Evolutionary conservation across 2,113 vertebrate genomes (phyloP), one percentile per base, ranked within the genome.

Genomic region (Zosterops pallidus): DNA sequence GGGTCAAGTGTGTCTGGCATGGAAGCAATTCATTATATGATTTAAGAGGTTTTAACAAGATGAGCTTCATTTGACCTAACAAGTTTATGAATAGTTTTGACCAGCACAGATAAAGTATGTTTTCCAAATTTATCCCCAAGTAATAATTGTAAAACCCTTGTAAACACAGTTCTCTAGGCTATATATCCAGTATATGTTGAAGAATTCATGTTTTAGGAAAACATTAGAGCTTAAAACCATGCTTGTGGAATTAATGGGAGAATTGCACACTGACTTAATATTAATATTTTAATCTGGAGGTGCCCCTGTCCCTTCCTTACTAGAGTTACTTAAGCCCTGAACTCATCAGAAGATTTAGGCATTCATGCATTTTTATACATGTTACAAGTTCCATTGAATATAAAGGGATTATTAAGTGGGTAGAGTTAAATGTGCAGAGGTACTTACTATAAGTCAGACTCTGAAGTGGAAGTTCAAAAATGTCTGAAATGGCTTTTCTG

Each of bases 401-500:
- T 47, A 83, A 74, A 77, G n/a, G 16, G 19, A 74, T 96, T 92
- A 70, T 86, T 83, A 64, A 25, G 26, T 35, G 23, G 14, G 37
- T 64, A 65, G 80, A 75, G 57, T 86, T 94, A 77, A 82, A 70
- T 20, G 6, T 89, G 56, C 57, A 72, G 29, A 83, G 82, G n/a
- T 52, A 81, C 41, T 92, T 86, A 41, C 21, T 56, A 14, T 41
- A 81, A 70, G 50, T 86, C 59, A 65, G 14, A 70, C 39, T 88
- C 67, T 88, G 88, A 55, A 69, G 21, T 2, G 0, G 53, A 49
- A 86, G 71, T 56, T 91, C 44, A 53, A 62, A 94, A 94, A 75
- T 92, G 41, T 42, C 81, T 86, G 41, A 83, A 94, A 74, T 49
- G 52, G 64, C 64, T 94, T 91, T 89, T 94, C 89, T 46, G 6